These are phyloP conservation scores for Corbicula japonica DNA, from an alignment of 2,888 invertebrate species.

Conservation along the genomic window DNA sequence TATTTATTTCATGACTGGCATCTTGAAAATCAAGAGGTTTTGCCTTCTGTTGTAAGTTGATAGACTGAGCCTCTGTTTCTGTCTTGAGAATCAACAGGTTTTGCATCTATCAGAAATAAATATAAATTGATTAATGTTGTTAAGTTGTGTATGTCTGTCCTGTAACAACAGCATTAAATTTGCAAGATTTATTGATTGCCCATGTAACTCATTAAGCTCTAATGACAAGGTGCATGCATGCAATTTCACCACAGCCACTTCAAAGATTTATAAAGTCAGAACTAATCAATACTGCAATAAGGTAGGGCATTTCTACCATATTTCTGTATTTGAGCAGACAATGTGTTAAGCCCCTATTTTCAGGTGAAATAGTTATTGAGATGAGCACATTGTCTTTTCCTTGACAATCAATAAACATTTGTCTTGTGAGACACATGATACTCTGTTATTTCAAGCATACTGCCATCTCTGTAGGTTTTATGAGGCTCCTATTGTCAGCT, in stretches of 20 bases:
- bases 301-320: not conserved
- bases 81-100: too few species aligned
- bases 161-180: not conserved
- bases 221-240: conserved; percentile 12
- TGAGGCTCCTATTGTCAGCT: conserved; percentile 5
- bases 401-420: not conserved
- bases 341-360: not conserved
- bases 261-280: conserved; percentile 14
- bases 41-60: too few species aligned
- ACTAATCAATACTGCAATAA: conserved; percentile 8
- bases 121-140: too few species aligned
- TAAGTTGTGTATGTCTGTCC: too few species aligned
- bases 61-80: too few species aligned
- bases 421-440: conserved; percentile 9
- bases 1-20: too few species aligned
- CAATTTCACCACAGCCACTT: conserved; percentile 1
- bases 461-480: conserved; percentile 12
- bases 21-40: too few species aligned
- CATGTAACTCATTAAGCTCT: conserved; percentile 17
- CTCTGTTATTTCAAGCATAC: not conserved
- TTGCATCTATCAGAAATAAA: too few species aligned
- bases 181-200: conserved; percentile 11
- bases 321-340: not conserved
- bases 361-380: too few species aligned
- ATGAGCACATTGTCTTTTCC: conserved; percentile 18